Evolutionary conservation across 1,140 invertebrate species (phyloP).

Genomic region (Riptortus pedestris): DNA sequence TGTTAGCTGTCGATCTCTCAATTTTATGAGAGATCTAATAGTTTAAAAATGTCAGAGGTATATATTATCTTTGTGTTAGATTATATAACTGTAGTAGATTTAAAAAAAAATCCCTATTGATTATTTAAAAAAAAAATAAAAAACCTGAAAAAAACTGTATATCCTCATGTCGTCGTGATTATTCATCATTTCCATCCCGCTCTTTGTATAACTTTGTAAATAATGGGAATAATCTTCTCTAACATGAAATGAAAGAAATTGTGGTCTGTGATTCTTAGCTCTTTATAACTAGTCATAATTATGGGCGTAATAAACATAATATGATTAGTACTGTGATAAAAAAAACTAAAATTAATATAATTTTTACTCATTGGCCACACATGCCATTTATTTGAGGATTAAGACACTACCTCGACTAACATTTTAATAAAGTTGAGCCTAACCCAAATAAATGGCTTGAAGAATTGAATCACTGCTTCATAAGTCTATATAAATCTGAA

Average conservation of each 20-base stretch:
- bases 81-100: no score
- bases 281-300: constrained; percentile 11
- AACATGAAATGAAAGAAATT: not conserved
- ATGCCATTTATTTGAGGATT: not conserved
- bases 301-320: constrained; percentile 4
- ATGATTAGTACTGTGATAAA: constrained; percentile 16
- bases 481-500: not conserved
- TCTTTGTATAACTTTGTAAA: not conserved
- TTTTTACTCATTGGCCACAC: not conserved
- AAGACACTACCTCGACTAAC: not conserved
- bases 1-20: no score
- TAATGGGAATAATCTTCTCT: no score
- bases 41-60: no score
- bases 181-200: constrained; percentile 3
- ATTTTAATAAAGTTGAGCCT: not conserved
- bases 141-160: not conserved
- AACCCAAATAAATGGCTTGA: not conserved
- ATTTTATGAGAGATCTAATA: no score
- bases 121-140: not conserved
- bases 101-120: not conserved
- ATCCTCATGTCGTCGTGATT: constrained; percentile 6
- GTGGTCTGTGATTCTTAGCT: constrained; percentile 9
- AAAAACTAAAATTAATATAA: no score
- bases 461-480: not conserved
- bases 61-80: no score